Conservation (phyloP, 2,113 vertebrate species). For the Cyprichromis sp. region DNA sequence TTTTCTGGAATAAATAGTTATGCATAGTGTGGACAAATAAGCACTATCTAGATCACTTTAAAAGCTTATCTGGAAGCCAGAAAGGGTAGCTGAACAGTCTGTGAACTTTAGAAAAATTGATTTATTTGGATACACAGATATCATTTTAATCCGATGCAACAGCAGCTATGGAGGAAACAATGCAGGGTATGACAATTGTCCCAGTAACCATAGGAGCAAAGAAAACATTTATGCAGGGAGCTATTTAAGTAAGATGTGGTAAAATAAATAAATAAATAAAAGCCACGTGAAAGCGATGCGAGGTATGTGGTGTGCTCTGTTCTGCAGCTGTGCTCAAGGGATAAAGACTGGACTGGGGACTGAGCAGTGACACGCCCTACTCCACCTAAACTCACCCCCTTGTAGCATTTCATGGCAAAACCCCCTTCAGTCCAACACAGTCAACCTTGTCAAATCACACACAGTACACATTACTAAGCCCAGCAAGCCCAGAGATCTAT, state of each 20-base stretch:
- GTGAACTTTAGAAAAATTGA: not conserved
- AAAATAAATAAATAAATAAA: not conserved
- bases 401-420: not conserved
- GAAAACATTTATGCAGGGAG: slow-evolving; percentile 47
- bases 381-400: not conserved
- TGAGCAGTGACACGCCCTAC: not conserved
- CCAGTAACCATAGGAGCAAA: slow-evolving; percentile 31
- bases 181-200: slow-evolving; percentile 17
- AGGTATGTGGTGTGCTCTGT: not conserved
- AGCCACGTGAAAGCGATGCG: not conserved
- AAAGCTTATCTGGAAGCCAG: not conserved
- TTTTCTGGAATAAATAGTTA: not conserved
- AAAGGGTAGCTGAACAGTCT: not conserved
- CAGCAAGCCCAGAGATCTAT: not conserved
- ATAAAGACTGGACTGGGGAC: not conserved
- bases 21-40: not conserved
- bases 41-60: not conserved
- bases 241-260: slow-evolving; percentile 30
- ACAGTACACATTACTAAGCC: not conserved
- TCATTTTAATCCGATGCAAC: not conserved
- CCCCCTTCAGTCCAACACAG: not conserved
- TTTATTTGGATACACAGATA: not conserved
- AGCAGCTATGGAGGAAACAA: slow-evolving; percentile 14
- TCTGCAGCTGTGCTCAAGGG: slow-evolving; percentile 44
- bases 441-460: not conserved